Evolutionary conservation across 1,140 invertebrate species (phyloP), one percentile per base, ranked within the genome.

Genomic region (Holcopasites calliopsidis): DNA sequence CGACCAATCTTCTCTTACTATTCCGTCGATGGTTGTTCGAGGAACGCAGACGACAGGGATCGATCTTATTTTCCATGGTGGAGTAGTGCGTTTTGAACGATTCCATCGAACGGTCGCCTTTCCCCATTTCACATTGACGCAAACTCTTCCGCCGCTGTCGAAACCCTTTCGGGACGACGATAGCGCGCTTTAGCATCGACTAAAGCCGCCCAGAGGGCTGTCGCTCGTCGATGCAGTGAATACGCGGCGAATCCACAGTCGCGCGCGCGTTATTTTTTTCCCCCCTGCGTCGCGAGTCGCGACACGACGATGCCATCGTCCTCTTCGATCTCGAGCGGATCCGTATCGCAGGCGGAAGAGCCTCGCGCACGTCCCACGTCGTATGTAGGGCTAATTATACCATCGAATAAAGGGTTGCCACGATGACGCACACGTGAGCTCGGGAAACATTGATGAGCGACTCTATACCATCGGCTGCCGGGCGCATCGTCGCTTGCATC

Each of bases 351-450:
- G 64, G 66, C 60, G 70, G 61, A 82, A 69, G 44, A 52, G 66
- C 54, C 28, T 68, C 33, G 47, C 40, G 35, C n/a, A n/a, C n/a
- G n/a, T n/a, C n/a, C n/a, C 33, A 50, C 58, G n/a, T 73, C 61
- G 66, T 78, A 83, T 71, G 65, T 57, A 49, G 76, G 72, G 80
- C 71, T 83, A 83, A 82, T 83, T 83, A 83, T 83, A 83, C 71
- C 65, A 28, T 28, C 49, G 75, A 64, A 83, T 76, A 83, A 82
- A 83, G 81, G 80, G 81, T 79, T 75, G 28, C 35, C 57, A 28
- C 54, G 60, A 70, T 82, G 81, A 83, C 80, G 80, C 76, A 83
- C 55, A 69, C 62, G 76, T 79, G 68, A 82, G 76, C 52, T 79
- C 61, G 79, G 76, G 42, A 65, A 79, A 83, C 81, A 79, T 83